Evolutionary conservation across 64 coral and sea anemone genomes (phyloP).

Genomic region (Catalaphyllia jardinei): DNA sequence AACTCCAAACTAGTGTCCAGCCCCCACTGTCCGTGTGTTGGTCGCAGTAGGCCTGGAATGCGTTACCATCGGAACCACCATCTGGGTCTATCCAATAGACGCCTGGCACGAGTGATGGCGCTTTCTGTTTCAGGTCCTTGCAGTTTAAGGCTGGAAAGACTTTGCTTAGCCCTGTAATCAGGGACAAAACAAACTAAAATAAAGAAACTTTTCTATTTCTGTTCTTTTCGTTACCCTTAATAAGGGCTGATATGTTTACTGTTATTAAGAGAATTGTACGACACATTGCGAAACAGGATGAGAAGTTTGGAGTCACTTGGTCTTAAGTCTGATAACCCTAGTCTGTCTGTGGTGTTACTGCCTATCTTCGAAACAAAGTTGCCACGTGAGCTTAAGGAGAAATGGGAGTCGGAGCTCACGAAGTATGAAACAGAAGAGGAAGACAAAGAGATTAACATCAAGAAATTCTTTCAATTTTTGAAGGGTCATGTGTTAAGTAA

Average conservation of each 20-base stretch:
- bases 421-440: constrained; percentile 10
- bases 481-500: constrained; percentile 28
- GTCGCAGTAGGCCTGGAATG: constrained; percentile 38
- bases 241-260: no score
- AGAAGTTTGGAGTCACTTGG: constrained; percentile 31
- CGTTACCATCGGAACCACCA: constrained; percentile 8
- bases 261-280: no score
- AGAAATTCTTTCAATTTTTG: constrained; percentile 17
- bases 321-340: constrained; percentile 32
- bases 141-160: background rate
- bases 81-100: constrained; percentile 43
- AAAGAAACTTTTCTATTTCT: background rate
- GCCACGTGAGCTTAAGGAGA: constrained; percentile 13
- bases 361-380: constrained; percentile 34
- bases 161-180: background rate
- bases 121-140: constrained; percentile 7
- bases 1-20: constrained; percentile 38
- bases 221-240: background rate
- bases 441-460: constrained; percentile 17
- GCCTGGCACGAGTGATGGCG: background rate
- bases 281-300: constrained; percentile 12
- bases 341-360: constrained; percentile 23
- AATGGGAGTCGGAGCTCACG: constrained; percentile 46
- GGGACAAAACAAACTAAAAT: background rate
- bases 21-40: constrained; percentile 11